Conservation (phyloP, 2,797 vertebrate species). For the Aeoliscus strigatus region DNA sequence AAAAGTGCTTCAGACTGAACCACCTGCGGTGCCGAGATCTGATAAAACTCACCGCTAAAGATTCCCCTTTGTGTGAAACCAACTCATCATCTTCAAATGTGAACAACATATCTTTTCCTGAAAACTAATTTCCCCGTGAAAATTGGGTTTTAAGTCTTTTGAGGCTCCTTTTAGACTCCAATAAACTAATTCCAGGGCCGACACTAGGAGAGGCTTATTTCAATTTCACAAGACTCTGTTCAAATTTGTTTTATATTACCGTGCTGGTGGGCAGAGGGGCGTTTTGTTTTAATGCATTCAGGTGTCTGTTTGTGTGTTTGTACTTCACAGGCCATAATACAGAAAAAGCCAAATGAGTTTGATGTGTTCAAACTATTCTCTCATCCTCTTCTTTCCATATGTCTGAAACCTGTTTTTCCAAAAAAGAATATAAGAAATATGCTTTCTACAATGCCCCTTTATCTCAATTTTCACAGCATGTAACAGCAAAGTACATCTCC, state of each 20-base stretch:
- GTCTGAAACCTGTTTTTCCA: too few species aligned
- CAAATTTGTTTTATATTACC: constrained; percentile 71
- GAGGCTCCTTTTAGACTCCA: constrained; percentile 68
- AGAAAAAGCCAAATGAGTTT: constrained; percentile 4
- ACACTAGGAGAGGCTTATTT: constrained; percentile 57
- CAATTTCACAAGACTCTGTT: constrained; percentile 69
- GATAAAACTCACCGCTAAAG: constrained; percentile 46
- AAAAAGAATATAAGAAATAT: constrained; percentile 19
- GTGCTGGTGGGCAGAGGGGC: constrained; percentile 34
- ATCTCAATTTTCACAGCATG: constrained; percentile 23
- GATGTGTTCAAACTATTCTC: constrained; percentile 9
- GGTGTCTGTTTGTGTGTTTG: constrained; percentile 45
- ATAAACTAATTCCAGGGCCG: constrained; percentile 67
- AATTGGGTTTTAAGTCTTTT: constrained; percentile 70
- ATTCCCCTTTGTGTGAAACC: constrained; percentile 49
- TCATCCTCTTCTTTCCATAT: neutral
- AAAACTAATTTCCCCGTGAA: constrained; percentile 71
- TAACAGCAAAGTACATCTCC: constrained; percentile 47
- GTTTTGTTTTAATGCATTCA: constrained; percentile 53
- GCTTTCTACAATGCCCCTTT: constrained; percentile 8
- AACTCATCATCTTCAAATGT: constrained; percentile 62
- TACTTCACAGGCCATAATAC: constrained; percentile 19
- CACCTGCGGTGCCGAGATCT: constrained; percentile 55
- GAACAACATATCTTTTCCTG: constrained; percentile 56
- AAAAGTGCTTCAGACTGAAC: constrained; percentile 26